Evolutionary conservation across 2,113 vertebrate genomes (phyloP).

Genomic region (Charadrius vociferus): DNA sequence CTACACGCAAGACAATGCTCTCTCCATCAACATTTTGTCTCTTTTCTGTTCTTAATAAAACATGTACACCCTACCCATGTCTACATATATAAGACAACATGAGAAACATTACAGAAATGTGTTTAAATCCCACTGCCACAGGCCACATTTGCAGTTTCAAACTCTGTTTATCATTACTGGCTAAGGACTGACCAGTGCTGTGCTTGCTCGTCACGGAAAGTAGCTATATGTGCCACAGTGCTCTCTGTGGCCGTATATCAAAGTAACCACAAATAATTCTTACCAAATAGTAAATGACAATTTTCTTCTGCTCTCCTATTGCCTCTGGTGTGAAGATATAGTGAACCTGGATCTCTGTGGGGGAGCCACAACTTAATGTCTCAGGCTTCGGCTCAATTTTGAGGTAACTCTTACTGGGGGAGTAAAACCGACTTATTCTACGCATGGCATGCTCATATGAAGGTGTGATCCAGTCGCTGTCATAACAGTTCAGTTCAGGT

Average conservation of each 20-base stretch:
- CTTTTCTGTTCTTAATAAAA: neutral
- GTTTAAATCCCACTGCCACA: neutral
- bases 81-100: neutral
- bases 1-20: neutral
- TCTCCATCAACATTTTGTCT: neutral
- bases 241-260: neutral
- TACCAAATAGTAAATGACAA: conserved; percentile 75
- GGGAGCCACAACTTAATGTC: conserved; percentile 47
- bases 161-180: neutral
- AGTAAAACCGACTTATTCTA: conserved; percentile 61
- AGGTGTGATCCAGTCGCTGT: conserved; percentile 41
- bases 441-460: neutral
- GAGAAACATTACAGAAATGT: neutral
- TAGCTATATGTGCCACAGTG: neutral
- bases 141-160: neutral
- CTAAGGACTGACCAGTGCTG: neutral
- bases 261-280: conserved; percentile 31
- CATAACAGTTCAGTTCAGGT: conserved; percentile 7
- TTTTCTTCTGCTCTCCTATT: conserved; percentile 21
- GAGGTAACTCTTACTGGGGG: conserved; percentile 73
- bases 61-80: neutral
- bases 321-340: conserved; percentile 64
- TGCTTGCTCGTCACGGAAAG: neutral
- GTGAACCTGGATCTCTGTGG: conserved; percentile 28
- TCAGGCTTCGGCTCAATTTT: conserved; percentile 44